Evolutionary conservation across 2,113 vertebrate genomes (phyloP).

Genomic region (Redunca redunca): DNA sequence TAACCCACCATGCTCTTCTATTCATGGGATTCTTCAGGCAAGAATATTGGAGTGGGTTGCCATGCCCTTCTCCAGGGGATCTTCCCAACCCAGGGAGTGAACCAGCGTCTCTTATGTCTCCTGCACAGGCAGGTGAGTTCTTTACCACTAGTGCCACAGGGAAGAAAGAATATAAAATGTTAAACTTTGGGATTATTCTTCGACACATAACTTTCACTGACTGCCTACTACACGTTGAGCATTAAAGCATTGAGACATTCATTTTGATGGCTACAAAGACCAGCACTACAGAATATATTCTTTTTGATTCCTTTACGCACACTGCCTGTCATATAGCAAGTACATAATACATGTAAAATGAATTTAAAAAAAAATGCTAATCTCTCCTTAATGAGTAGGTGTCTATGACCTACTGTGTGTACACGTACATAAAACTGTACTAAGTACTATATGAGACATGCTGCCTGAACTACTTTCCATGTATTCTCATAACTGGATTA

Average conservation of each 20-base stretch:
- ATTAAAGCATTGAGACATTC: neutral
- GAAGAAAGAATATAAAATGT: neutral
- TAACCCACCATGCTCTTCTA: neutral
- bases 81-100: neutral
- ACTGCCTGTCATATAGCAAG: neutral
- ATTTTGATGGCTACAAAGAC: neutral
- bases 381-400: neutral
- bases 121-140: neutral
- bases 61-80: neutral
- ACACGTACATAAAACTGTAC: neutral
- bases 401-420: neutral
- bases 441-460: neutral
- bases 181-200: neutral
- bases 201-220: neutral
- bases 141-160: neutral
- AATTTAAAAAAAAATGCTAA: constrained; percentile 7
- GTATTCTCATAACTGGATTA: neutral
- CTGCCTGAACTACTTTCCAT: neutral
- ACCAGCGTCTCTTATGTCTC: accelerated
- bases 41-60: neutral
- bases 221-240: neutral
- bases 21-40: neutral
- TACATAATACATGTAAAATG: neutral
- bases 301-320: neutral
- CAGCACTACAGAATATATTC: neutral